Evolutionary conservation across 2,113 vertebrate species (phyloP), one percentile per base, ranked within the genome.

Genomic region (Drymodes brunneopygia): DNA sequence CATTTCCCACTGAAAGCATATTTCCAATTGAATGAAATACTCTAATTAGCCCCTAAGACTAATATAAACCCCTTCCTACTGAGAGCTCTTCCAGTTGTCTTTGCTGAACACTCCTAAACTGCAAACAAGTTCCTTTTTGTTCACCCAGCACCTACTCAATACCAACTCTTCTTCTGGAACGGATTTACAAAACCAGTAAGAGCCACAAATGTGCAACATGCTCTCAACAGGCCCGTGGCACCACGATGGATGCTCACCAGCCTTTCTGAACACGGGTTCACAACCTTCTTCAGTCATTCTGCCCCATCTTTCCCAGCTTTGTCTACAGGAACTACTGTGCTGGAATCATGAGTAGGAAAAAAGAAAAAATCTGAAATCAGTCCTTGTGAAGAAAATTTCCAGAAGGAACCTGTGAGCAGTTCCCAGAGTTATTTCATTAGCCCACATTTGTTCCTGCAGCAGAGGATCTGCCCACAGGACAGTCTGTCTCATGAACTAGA

Each of bases 401-500:
- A 83, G 64, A 70, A 87, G 20, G 54, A 93, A 93, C 56, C 78
- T 70, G 74, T 87, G 58, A 81, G 74, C 67, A 93, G 58, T 22
- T 95, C 77, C 54, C 3, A 2, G 66, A 88, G 56, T 91, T 88
- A 93, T 73, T 89, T 62, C 90, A 92, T 96, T 91, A 96, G 64
- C 28, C 82, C 51, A 42, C 53, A 93, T 80, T 93, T 75, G 60
- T 53, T 84, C 75, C 71, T 86, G 53, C 72, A 91, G 93, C 62
- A 75, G 54, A 69, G 21, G 35, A 81, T 93, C 90, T 91, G 79
- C 85, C 92, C 79, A 93, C 81, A 90, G 81, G 84, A 93, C 82
- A 93, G 74, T 86, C 81, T 88, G 90, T 81, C 93, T 92, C 51
- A 83, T 56, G 87, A 94, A 93, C 92, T 94, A 78, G 90, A 93